A percentile compares a stretch with the other conserved stretches of the same genome.
phyloP scores from a whole-genome alignment of 1,140 invertebrate species.

The Maniola jurtina region DNA sequence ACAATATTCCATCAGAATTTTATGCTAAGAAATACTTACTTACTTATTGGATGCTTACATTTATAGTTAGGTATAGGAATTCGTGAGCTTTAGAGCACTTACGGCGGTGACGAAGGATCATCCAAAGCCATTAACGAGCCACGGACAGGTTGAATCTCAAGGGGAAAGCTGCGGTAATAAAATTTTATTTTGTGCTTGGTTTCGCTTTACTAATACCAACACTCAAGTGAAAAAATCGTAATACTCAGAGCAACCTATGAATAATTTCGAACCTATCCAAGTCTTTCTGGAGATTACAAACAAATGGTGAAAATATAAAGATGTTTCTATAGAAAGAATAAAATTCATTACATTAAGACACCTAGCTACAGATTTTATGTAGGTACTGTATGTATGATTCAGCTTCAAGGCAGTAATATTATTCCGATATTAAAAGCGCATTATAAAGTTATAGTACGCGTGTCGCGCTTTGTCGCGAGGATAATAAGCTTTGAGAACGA shows the following conservation, averaged over 20 bases:
- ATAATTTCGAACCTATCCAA: too few species aligned
- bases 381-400: too few species aligned
- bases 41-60: background rate
- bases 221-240: too few species aligned
- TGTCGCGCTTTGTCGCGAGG: background rate
- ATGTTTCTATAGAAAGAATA: too few species aligned
- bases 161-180: background rate
- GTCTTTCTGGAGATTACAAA: too few species aligned
- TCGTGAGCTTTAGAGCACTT: background rate
- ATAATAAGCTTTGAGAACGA: slow-evolving; percentile 10
- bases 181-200: background rate
- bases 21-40: background rate
- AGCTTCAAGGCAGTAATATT: background rate
- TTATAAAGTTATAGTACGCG: background rate
- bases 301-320: too few species aligned
- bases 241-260: too few species aligned
- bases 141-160: background rate
- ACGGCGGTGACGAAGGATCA: slow-evolving; percentile 1
- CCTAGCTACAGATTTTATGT: too few species aligned
- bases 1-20: background rate
- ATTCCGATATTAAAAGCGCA: background rate
- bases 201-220: too few species aligned
- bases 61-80: background rate
- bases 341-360: too few species aligned
- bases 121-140: slow-evolving; percentile 1